phyloP scores from a whole-genome alignment of 2,888 invertebrate species.

The Calameuta pallipes region DNA sequence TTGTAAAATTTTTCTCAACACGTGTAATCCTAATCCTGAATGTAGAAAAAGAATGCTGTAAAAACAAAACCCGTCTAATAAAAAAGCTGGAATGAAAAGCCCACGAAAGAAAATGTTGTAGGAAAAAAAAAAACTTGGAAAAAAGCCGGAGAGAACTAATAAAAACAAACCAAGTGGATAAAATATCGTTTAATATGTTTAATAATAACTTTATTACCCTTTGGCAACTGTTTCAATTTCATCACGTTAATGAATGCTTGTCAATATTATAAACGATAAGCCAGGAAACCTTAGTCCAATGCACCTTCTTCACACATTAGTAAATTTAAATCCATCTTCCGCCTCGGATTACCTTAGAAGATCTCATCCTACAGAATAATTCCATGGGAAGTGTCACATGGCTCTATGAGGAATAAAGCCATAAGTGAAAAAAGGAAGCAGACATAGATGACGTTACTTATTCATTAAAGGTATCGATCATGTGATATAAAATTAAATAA shows the following conservation, averaged over 20 bases:
- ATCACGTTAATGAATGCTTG: neutral
- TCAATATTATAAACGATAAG: neutral
- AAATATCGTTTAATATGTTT: no score
- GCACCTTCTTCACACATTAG: neutral
- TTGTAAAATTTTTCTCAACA: neutral
- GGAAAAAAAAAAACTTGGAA: no score
- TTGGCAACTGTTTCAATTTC: neutral
- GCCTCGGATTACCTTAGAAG: neutral
- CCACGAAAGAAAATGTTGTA: no score
- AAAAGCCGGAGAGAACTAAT: no score
- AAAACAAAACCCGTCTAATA: no score
- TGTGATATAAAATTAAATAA: neutral
- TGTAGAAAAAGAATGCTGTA: no score
- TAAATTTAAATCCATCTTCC: neutral
- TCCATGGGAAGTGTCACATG: neutral
- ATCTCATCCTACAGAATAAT: neutral
- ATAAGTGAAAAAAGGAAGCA: neutral
- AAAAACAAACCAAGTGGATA: no score
- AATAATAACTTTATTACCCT: no score
- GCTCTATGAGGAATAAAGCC: neutral
- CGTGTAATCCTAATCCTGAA: neutral
- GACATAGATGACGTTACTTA: neutral
- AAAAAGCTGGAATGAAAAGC: no score
- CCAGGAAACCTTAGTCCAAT: neutral
- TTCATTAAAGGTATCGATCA: neutral